Evolutionary conservation across 2,113 vertebrate species (phyloP).

Genomic region (Salminus brasiliensis): DNA sequence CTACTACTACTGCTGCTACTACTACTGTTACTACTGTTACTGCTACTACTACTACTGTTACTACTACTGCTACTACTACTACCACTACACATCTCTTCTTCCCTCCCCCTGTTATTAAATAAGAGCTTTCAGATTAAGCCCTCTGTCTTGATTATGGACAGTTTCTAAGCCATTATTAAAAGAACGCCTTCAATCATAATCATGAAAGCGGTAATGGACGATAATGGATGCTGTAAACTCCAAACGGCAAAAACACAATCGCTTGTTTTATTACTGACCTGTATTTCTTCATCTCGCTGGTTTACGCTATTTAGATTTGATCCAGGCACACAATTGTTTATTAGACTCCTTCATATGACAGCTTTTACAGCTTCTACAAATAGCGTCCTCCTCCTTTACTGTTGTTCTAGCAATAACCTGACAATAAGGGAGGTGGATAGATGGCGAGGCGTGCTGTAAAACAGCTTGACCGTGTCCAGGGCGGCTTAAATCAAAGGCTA

Average conservation of each 20-base stretch:
- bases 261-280: background rate
- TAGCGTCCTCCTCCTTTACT: background rate
- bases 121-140: background rate
- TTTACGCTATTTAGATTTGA: background rate
- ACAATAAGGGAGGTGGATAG: background rate
- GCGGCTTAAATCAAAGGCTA: background rate
- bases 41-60: no score
- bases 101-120: background rate
- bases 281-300: background rate
- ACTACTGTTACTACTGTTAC: no score
- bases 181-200: background rate
- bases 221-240: background rate
- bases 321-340: background rate
- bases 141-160: background rate
- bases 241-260: background rate
- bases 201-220: background rate
- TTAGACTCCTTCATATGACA: background rate
- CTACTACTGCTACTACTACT: no score
- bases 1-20: no score
- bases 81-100: no score
- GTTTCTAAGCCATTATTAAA: background rate
- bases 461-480: background rate
- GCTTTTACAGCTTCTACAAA: background rate
- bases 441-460: background rate
- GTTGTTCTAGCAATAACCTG: background rate